Conservation (phyloP, 2,113 vertebrate species). For the Ictidomys tridecemlineatus region DNA sequence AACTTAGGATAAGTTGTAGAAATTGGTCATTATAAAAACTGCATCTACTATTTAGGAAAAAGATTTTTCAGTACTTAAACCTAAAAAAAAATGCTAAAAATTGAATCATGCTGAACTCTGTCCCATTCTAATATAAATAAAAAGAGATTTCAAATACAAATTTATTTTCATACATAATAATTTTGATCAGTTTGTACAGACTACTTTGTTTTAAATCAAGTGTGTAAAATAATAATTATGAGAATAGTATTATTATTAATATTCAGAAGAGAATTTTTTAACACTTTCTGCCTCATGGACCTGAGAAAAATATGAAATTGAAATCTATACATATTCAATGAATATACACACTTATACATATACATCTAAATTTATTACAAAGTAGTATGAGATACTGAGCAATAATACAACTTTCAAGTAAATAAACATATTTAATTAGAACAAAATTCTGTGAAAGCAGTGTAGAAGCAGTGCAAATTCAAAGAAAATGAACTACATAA, state of each 20-base stretch:
- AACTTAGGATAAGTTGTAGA: neutral
- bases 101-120: neutral
- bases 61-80: conserved; percentile 1
- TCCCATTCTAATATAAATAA: neutral
- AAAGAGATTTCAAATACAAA: conserved; percentile 44
- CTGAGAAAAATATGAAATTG: neutral
- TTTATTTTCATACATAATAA: neutral
- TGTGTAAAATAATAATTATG: neutral
- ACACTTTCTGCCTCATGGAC: neutral
- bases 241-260: too few relatives aligned
- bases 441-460: neutral
- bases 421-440: neutral
- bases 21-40: conserved; percentile 1
- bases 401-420: neutral
- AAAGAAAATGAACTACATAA: neutral
- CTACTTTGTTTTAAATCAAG: neutral
- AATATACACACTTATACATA: neutral
- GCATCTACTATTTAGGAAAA: neutral
- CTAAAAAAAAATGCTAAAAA: neutral
- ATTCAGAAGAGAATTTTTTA: neutral
- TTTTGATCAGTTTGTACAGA: neutral
- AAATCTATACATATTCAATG: neutral
- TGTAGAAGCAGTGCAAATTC: neutral
- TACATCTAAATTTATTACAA: neutral
- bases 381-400: neutral